Evolutionary conservation across 2,113 vertebrate genomes (phyloP).

Genomic region (Otis tarda): DNA sequence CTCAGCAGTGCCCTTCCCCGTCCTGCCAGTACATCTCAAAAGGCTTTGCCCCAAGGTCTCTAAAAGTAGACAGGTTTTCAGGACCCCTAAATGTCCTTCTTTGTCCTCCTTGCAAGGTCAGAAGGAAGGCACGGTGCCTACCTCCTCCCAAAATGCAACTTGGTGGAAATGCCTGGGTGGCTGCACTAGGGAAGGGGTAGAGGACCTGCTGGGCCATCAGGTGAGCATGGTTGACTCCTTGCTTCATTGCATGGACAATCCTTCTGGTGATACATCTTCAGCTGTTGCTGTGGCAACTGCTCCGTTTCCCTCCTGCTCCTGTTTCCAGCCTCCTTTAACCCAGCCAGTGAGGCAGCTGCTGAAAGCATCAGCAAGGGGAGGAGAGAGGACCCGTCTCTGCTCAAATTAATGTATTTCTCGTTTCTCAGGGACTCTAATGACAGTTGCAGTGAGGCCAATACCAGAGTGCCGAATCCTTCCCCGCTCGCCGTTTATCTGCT

Average conservation of each 20-base stretch:
- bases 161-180: neutral
- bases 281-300: slow-evolving; percentile 52
- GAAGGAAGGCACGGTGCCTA: neutral
- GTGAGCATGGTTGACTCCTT: neutral
- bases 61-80: neutral
- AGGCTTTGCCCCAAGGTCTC: neutral
- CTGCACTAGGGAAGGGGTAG: neutral
- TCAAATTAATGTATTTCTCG: neutral
- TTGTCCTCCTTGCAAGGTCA: neutral
- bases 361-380: neutral
- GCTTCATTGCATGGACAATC: neutral
- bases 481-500: neutral
- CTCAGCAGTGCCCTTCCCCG: neutral
- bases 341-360: neutral
- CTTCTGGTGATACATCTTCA: neutral
- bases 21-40: neutral
- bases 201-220: neutral
- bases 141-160: neutral
- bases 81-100: neutral
- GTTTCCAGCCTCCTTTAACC: neutral
- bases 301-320: neutral
- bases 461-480: neutral
- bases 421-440: neutral
- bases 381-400: neutral
- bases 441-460: neutral